Base-by-base conservation (phyloP, 2,888 invertebrate species). In the Phania funesta region DNA sequence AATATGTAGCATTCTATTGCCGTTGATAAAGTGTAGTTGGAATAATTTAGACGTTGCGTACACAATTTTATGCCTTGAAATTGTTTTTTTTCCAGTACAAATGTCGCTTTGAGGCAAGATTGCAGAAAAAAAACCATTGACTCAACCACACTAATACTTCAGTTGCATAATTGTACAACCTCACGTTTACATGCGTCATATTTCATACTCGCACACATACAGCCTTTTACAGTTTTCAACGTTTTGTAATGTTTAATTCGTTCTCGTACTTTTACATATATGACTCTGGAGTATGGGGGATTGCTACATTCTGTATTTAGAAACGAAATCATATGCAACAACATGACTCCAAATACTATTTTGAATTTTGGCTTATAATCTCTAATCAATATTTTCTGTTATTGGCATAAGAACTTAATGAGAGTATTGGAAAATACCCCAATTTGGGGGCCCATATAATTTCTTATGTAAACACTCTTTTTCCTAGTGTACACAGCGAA, bases 351-450 rank as follows among this genome's bases (percentile, higher is more conserved):
- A 60, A 62, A 41, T 44, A 46, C 26, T 62, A 54, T 46, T 52
- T 67, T 64, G 46, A 54, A 62, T 70, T 77, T 70, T 64, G 80
- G 84, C 85, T 84, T 84, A 83, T 85, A 85, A 86, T 84, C 83
- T 85, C 85, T 80, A 88, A 87, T 87, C 88, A 88, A 88, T 87
- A 88, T 86, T 87, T 80, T 87, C 58, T 86, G 86, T 84, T 88
- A 88, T 88, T 88, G 86, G 85, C 84, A 84, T 83, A 38, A 52
- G 18, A 7, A n/a, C n/a, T 1, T 1, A 38, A 26, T 3, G 6
- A 6, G 4, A 26, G 26, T 6, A 26, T 26, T 3, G 26, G 6
- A 26, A 26, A 26, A 26, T 26, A 26, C 4, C 5, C 2, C 5
- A 11, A 13, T 6, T 46, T 41, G 9, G 60, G 6, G 18, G 29